Conservation (phyloP, 2,888 invertebrate genomes). For the Temnothorax unifasciatus region DNA sequence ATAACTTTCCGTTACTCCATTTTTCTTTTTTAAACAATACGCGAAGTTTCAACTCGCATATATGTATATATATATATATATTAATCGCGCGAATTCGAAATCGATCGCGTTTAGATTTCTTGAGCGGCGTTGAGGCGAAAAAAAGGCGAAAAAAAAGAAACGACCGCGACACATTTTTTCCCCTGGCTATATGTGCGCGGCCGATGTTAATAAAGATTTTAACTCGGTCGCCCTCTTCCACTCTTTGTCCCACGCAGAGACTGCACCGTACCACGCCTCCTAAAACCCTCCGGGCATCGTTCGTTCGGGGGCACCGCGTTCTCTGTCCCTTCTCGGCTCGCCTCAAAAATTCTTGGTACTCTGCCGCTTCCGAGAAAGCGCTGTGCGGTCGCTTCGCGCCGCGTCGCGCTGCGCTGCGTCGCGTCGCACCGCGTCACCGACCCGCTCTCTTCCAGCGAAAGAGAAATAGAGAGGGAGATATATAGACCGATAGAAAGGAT, state of each 20-base stretch:
- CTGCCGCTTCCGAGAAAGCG: conserved; percentile 62
- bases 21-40: neutral
- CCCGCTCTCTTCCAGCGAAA: conserved; percentile 3
- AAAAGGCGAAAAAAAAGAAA: neutral
- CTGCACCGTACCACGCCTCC: conserved; percentile 57
- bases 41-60: neutral
- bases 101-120: neutral
- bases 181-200: conserved; percentile 1
- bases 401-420: conserved; percentile 18
- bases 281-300: conserved; percentile 58
- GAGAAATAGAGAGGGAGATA: neutral
- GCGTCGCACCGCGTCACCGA: conserved; percentile 41
- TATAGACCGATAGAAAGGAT: conserved; percentile 1
- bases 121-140: neutral
- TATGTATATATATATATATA: no score
- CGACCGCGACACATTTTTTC: neutral
- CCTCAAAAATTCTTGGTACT: conserved; percentile 65
- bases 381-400: conserved; percentile 54
- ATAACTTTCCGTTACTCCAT: neutral
- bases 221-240: conserved; percentile 37
- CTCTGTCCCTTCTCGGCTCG: conserved; percentile 60
- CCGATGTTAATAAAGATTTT: conserved; percentile 56
- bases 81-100: neutral
- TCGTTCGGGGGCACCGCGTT: conserved; percentile 41
- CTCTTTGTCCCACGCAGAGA: conserved; percentile 57